Base-by-base conservation (phyloP, 2,113 vertebrate species). In the Grallaria varia region DNA sequence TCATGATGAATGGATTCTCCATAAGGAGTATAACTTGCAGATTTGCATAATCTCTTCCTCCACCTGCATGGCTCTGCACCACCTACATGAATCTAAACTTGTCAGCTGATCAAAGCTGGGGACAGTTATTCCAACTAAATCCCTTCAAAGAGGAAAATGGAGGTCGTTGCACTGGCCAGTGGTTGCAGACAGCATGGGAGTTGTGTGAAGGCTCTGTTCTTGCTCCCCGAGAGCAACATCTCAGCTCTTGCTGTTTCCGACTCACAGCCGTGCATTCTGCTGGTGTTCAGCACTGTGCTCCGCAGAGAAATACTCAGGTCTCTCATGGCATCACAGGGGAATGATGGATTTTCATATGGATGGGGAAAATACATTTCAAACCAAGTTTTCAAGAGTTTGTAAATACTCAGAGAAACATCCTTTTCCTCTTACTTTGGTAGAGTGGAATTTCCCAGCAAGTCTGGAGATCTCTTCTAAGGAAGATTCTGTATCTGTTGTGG, bases 241-340 rank as follows among this genome's bases (percentile, higher is more conserved):
- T 35, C 45, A 55, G 90, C 45, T 74, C 45, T 71, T 67, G 45
- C 59, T 71, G 9, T 8, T 84, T 20, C 55, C 91, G 49, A 49
- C 67, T 37, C 19, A 1, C 1, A 31, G 53, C 39, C 3, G 0
- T 12, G 49, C 10, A 1, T 59, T 60, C 28, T 78, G 37, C 68
- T 76, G 37, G 17, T 33, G 20, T 22, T 77, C 6, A 81, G 63
- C 58, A 14, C 47, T 16, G 9, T 30, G 50, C 73, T 69, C 56
- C 33, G 73, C 53, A 83, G 55, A 66, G 59, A 71, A 77, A 52
- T 8, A 59, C 63, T 12, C 27, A 64, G 24, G 27, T 33, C 84
- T 84, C 45, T 66, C 76, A 42, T 42, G n/a, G 33, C 52, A 62
- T 58, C 49, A n/a, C 8, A 6, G 42, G 18, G 42, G 8, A 42